A percentile compares a stretch with the other conserved stretches of the same genome.
Evolutionary conservation across 2,797 vertebrate genomes (phyloP).

Genomic region (Ceryle rudis): DNA sequence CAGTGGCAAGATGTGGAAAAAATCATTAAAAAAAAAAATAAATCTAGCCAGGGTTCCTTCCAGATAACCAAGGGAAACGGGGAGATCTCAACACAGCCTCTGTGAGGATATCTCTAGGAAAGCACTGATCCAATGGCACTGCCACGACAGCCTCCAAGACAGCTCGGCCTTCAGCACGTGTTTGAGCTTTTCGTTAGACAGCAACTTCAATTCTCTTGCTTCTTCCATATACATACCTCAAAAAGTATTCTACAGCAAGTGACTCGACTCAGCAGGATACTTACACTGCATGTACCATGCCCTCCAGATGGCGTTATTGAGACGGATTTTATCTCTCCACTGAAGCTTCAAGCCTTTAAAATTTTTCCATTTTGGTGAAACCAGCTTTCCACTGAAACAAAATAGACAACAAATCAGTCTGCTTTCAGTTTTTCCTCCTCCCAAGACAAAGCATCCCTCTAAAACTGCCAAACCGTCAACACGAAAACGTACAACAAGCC

Average conservation of each 20-base stretch:
- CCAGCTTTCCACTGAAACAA: conserved; percentile 90
- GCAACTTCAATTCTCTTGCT: not conserved
- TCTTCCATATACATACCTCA: fast-evolving
- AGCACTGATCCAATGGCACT: not conserved
- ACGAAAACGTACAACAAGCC: not conserved
- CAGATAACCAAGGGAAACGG: not conserved
- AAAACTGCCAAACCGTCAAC: not conserved
- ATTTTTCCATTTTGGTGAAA: conserved; percentile 99
- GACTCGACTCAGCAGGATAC: not conserved
- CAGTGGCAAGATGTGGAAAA: not conserved
- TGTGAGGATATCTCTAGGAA: too few species aligned
- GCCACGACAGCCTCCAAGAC: not conserved
- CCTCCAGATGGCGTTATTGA: conserved; percentile 99
- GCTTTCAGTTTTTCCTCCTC: not conserved
- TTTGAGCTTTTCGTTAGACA: not conserved
- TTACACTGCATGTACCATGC: conserved; percentile 99
- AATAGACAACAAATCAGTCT: not conserved
- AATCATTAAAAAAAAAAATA: not conserved
- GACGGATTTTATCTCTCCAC: conserved; percentile 98
- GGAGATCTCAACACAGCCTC: not conserved
- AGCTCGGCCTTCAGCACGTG: not conserved
- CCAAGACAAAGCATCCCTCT: not conserved
- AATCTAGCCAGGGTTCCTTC: not conserved
- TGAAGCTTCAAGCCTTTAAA: conserved; percentile 97
- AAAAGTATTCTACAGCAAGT: not conserved